Evolutionary conservation across 2,888 invertebrate species (phyloP).

Genomic region (Salticus scenicus): DNA sequence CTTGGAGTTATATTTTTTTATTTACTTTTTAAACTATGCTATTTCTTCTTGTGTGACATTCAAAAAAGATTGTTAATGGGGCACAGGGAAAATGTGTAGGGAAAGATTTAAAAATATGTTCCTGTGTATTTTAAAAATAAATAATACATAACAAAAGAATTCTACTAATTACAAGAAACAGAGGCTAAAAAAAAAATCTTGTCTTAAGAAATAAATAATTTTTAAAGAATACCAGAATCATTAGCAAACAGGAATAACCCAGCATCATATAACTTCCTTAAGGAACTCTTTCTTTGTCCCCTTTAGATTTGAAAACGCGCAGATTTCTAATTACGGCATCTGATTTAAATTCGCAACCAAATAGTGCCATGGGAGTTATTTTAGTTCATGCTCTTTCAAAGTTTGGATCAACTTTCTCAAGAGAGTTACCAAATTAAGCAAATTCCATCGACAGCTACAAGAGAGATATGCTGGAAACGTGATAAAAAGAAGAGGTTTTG

Average conservation of each 20-base stretch:
- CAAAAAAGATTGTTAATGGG: too few species aligned
- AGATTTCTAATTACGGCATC: conserved; percentile 5
- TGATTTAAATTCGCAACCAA: conserved; percentile 20
- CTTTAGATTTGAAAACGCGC: background rate
- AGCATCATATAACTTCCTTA: background rate
- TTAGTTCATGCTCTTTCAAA: background rate
- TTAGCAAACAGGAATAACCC: background rate
- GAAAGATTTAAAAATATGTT: too few species aligned
- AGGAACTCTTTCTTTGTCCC: background rate
- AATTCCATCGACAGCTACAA: background rate
- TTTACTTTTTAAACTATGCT: too few species aligned
- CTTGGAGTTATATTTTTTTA: too few species aligned
- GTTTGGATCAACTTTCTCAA: too few species aligned
- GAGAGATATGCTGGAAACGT: background rate
- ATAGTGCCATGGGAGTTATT: conserved; percentile 1
- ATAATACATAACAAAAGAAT: too few species aligned
- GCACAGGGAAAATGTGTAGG: too few species aligned
- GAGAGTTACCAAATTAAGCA: background rate
- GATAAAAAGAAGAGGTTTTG: background rate
- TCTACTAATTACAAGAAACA: too few species aligned
- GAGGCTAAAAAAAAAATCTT: too few species aligned
- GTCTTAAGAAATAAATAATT: too few species aligned
- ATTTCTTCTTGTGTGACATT: too few species aligned
- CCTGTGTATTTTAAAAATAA: too few species aligned
- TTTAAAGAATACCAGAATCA: background rate